Evolutionary conservation across 2,113 vertebrate species (phyloP).

Genomic region (Thunnus maccoyii): DNA sequence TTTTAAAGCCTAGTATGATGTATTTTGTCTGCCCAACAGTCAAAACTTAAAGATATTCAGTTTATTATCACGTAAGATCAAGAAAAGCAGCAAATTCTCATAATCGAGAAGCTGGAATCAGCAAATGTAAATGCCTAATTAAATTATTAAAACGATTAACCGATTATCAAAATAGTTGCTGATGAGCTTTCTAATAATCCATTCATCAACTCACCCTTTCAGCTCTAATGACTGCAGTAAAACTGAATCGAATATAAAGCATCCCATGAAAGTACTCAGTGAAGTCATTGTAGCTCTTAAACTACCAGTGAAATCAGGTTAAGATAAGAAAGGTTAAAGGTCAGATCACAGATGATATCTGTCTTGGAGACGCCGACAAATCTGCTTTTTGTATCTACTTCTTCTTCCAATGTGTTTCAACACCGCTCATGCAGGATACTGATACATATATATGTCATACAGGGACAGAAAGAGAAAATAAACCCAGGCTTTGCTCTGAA

Average conservation of each 20-base stretch:
- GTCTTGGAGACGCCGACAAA: background rate
- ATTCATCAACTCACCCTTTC: too few relatives aligned
- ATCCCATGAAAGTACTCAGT: background rate
- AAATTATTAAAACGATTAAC: too few relatives aligned
- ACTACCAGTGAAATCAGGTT: background rate
- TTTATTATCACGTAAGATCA: too few relatives aligned
- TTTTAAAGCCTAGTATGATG: background rate
- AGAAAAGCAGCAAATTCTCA: too few relatives aligned
- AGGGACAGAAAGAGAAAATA: constrained; percentile 7
- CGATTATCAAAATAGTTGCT: too few relatives aligned
- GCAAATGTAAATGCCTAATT: too few relatives aligned
- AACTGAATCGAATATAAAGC: background rate
- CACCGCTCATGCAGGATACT: background rate
- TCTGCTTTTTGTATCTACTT: background rate
- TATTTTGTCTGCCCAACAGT: background rate
- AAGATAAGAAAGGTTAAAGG: constrained; percentile 47
- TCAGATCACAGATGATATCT: constrained; percentile 21
- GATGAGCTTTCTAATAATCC: too few relatives aligned
- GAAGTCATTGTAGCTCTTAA: background rate
- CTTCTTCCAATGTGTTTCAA: constrained; percentile 5
- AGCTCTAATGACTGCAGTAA: background rate
- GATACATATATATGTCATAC: background rate
- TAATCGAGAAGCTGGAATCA: too few relatives aligned
- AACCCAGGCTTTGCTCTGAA: background rate
- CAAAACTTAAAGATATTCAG: too few relatives aligned